Base-by-base conservation (phyloP, 2,888 invertebrate genomes). In the Hirtodrosophila histrioides region DNA sequence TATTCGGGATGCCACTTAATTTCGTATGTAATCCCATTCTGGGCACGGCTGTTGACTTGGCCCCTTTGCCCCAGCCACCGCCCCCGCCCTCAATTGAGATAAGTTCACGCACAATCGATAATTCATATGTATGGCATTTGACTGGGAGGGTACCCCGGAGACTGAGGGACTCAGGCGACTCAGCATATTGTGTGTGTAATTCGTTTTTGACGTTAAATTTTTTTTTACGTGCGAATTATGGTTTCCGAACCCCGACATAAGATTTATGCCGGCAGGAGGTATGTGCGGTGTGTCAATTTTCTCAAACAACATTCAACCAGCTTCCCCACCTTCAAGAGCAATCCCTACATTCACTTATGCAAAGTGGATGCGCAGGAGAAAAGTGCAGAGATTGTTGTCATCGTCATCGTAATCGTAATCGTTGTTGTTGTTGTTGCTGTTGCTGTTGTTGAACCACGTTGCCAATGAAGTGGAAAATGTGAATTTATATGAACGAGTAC, bases 381-480 rank as follows among this genome's bases (percentile, higher is more conserved):
- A 77, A 64, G 58, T 69, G 73, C 58, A 44, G 66, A 72, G 71
- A 71, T 86, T 77, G 81, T 49, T 71, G 63, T 57, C 51, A 36
- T 37, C 53, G 29, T 23, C 58, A 51, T 51, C 55, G 55, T 56
- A 24, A 41, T 71, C 51, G 57, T 53, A 45, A 23, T 37, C 11
- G 66, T 41, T 39, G 37, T 41, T 24, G 43, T 41, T 45, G 39
- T 40, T 44, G 33, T 40, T 33, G 11, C 7, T 39, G 43, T 31
- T 39, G 39, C 5, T 50, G 10, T 7, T 56, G 49, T 17, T 49
- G 56, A 33, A 46, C 40, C 23, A 27, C 39, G 43, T 11, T 44
- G 50, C 50, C 87, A 88, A 88, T 86, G 88, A 82, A 88, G 88
- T 82, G 82, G 74, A 83, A 88, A 83, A 83, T 83, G 88, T 83